Base-by-base conservation (phyloP, 1,140 invertebrate species). In the Psix sp. region DNA sequence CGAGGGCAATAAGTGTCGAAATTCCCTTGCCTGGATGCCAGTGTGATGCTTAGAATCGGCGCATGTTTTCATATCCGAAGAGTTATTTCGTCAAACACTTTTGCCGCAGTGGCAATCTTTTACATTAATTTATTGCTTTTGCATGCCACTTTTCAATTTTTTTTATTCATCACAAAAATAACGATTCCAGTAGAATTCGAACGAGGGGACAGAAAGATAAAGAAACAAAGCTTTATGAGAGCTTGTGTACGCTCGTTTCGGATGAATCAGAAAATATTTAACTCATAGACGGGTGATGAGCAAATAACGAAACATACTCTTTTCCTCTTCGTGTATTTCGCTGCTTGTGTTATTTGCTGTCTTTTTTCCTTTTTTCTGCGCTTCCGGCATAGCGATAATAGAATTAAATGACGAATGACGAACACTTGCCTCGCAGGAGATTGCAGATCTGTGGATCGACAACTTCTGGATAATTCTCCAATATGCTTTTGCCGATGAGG, bases 401-500 rank as follows among this genome's bases (percentile, higher is more conserved):
- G 35, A 76, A 72, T 73, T 57, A 73, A 68, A 67, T 72, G 45
- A 68, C 40, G 17, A 48, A 56, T 46, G 59, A 65, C 52, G 42
- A 59, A 51, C 42, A 66, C 70, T 83, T 75, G 60, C 86, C 86
- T 79, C 73, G 60, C 6, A 86, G 68, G n/a, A 87, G 77, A 60
- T 70, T 77, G 13, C 67, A 56, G 15, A 86, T 42, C 18, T 78
- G 76, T 0, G 26, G 5, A 20, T 82, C 74, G 0, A 86, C 3
- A 1, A 81, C 18, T 5, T 76, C 71, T 17, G 80, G 76, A 42
- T 77, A 66, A 7, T 49, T 77, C 18, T 75, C 42, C 10, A 91
- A 52, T n/a, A 91, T 78, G 68, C 88, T 85, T 56, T 87, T 87
- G 38, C 90, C 88, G 3, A 92, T 81, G 18, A 95, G 81, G 1